These are phyloP conservation scores for Albula goreensis DNA, from an alignment of 2,113 vertebrate genomes.

Conservation along the genomic window DNA sequence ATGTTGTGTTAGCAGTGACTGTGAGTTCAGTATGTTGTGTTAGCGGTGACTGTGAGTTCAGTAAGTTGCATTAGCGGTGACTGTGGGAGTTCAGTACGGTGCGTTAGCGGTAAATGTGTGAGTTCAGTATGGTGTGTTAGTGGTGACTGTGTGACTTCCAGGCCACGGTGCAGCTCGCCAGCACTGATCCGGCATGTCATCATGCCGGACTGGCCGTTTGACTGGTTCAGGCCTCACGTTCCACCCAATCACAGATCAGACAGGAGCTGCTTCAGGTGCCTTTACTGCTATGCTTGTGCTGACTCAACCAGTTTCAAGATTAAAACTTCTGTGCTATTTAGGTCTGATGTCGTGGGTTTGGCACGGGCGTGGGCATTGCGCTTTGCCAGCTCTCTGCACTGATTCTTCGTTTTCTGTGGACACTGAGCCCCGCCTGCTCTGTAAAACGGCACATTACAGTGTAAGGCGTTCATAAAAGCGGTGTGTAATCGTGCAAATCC, in stretches of 20 bases:
- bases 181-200: too few species aligned
- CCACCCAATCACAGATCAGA: background rate
- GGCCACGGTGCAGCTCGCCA: too few species aligned
- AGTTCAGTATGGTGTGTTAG: too few species aligned
- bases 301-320: background rate
- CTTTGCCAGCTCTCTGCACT: background rate
- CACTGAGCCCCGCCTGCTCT: background rate
- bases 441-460: background rate
- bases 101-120: too few species aligned
- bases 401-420: background rate
- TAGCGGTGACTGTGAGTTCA: too few species aligned
- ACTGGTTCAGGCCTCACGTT: too few species aligned
- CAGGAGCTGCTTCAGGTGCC: background rate
- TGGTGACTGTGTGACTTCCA: too few species aligned
- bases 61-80: too few species aligned
- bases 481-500: background rate
- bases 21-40: too few species aligned
- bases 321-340: background rate
- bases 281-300: background rate
- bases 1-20: too few species aligned
- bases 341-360: background rate
- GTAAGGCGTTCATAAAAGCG: background rate
- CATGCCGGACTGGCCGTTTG: too few species aligned
- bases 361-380: background rate
- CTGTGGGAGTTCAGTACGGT: too few species aligned